Evolutionary conservation across 1,140 invertebrate genomes (phyloP).

Genomic region (Yoshiicerus persimilis): DNA sequence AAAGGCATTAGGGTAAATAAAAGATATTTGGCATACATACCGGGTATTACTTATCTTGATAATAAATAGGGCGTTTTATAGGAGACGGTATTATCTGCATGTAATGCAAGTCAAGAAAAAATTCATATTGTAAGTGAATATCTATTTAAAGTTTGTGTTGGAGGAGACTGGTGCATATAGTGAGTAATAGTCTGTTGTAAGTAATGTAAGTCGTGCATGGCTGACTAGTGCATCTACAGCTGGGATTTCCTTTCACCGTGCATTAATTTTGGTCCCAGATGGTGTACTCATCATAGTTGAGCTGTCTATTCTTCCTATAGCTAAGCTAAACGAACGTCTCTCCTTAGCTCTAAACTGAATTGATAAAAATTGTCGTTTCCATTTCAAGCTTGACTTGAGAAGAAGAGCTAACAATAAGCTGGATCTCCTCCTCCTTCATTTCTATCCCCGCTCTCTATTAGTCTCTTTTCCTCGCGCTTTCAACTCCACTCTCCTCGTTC

Average conservation of each 20-base stretch:
- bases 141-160: background rate
- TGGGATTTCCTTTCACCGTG: conserved; percentile 15
- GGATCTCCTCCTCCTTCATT: background rate
- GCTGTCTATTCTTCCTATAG: background rate
- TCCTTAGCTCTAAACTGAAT: background rate
- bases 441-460: background rate
- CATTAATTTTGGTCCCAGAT: background rate
- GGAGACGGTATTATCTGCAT: too few relatives aligned
- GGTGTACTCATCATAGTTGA: background rate
- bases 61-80: too few relatives aligned
- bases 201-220: background rate
- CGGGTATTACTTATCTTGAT: too few relatives aligned
- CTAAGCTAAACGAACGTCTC: background rate
- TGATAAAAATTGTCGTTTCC: conserved; percentile 15
- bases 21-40: background rate
- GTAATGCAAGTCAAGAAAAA: background rate
- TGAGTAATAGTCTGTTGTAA: background rate
- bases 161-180: background rate
- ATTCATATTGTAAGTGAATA: background rate
- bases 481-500: background rate
- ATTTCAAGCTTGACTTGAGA: background rate
- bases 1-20: background rate
- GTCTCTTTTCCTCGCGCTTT: background rate
- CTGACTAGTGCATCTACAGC: background rate
- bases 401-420: background rate